A percentile compares a stretch with the other conserved stretches of the same genome.
phyloP scores from a whole-genome alignment of 2,797 vertebrate genomes.

The Toxotes lorentzi region DNA sequence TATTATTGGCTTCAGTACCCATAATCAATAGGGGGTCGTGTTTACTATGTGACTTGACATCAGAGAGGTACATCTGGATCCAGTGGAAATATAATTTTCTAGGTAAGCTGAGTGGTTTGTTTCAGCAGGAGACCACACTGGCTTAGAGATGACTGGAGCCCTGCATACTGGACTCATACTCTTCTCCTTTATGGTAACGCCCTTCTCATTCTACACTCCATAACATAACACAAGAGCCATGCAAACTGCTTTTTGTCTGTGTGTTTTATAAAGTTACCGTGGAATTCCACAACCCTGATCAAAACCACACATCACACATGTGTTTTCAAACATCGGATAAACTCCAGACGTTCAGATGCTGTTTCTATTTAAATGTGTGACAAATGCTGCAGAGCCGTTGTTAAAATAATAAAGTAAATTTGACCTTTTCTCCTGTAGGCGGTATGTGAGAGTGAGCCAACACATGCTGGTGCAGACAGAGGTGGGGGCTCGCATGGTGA shows the following conservation, averaged over 20 bases:
- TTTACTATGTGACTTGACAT: conserved; percentile 6
- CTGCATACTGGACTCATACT: conserved; percentile 71
- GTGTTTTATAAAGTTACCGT: not conserved
- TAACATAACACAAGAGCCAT: not conserved
- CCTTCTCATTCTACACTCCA: conserved; percentile 13
- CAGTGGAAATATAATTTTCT: conserved; percentile 15
- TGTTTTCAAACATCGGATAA: not conserved
- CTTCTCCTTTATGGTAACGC: conserved; percentile 67
- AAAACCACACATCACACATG: not conserved
- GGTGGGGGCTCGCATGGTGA: conserved; percentile 67
- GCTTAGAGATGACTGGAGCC: conserved; percentile 78
- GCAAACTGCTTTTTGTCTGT: not conserved
- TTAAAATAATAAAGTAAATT: conserved; percentile 2
- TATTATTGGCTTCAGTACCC: not conserved
- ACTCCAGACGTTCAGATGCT: not conserved
- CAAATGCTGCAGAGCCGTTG: not conserved
- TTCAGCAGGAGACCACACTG: conserved; percentile 54
- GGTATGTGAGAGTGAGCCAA: conserved; percentile 72
- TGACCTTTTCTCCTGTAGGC: conserved; percentile 62
- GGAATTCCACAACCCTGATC: not conserved
- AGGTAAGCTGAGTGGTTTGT: conserved; percentile 48
- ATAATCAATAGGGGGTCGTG: not conserved
- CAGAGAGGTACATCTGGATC: conserved; percentile 12
- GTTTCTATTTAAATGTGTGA: not conserved
- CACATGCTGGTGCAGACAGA: conserved; percentile 58